Base-by-base conservation (phyloP, 2,888 invertebrate species). In the Pseudococcus jackbeardsleyi region DNA sequence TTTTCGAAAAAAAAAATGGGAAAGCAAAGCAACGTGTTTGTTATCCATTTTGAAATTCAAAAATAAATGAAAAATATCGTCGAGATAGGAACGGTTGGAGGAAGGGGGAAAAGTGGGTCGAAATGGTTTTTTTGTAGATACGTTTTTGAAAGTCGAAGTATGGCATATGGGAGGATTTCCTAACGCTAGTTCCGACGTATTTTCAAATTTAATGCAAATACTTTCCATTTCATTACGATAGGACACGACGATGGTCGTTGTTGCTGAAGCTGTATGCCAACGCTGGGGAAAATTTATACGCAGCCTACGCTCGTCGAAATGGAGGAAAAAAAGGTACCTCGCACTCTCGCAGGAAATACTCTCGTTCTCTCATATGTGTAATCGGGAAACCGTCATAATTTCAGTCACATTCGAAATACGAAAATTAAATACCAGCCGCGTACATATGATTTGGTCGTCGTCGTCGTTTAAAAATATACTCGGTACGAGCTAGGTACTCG, bases 351-450 rank as follows among this genome's bases (percentile, higher is more conserved):
- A 54, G 54, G 54, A 54, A 54, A 54, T n/a, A 7, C 54, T 54
- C 15, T n/a, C 7, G 5, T n/a, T 17, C 15, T 50, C 50, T 50
- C 50, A 5, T 12, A 4, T 15, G 11, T 12, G n/a, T 12, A n/a
- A 54, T 54, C n/a, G 54, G 54, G 54, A 54, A 54, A 54, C 54
- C n/a, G 54, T 54, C 48, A 50, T 50, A 50, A 50, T 50, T 50
- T 50, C 54, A 54, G 54, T n/a, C 15, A 7, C n/a, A 54, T 54
- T 68, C 26, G 68, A 68, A 68, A 26, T 54, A 54, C 54, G 19
- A 26, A 68, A 68, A 68, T 68, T 68, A 68, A 68, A 68, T 68
- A 26, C 54, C 68, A 7, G 68, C 68, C 68, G 26, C 68, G 68
- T 68, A 68, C 15, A 15, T 50, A 50, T 4, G 64, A 50, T 50